Conservation (phyloP, 1,140 invertebrate species). For the Papilio aristodemus region DNA sequence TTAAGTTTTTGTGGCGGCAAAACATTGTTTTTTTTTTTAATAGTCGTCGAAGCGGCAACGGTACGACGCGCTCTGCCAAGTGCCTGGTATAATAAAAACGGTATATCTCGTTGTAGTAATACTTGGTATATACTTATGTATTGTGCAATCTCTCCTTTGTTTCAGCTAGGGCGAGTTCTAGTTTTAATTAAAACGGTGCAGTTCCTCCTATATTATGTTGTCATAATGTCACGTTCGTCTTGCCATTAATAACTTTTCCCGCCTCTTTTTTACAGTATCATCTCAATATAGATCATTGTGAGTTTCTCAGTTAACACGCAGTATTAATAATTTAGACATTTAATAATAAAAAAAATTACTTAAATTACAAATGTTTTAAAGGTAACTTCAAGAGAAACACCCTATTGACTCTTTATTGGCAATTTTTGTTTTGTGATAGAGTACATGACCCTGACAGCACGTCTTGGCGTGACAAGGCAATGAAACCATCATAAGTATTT, state of each 20-base stretch:
- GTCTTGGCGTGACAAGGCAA: too few species aligned
- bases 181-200: constrained; percentile 30
- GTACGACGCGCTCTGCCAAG: constrained; percentile 20
- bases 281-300: neutral
- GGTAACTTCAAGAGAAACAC: too few species aligned
- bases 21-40: constrained; percentile 27
- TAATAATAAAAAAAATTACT: too few species aligned
- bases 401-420: too few species aligned
- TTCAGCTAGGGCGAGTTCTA: constrained; percentile 16
- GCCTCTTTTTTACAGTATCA: neutral
- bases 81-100: constrained; percentile 28
- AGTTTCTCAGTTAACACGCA: too few species aligned
- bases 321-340: too few species aligned
- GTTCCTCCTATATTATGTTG: constrained; percentile 16
- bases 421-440: too few species aligned
- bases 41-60: constrained; percentile 25
- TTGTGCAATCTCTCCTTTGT: constrained; percentile 29
- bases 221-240: constrained; percentile 13
- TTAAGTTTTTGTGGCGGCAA: constrained; percentile 24
- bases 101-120: constrained; percentile 24
- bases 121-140: constrained; percentile 22
- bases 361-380: too few species aligned
- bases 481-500: too few species aligned
- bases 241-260: constrained; percentile 8
- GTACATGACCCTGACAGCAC: too few species aligned